Evolutionary conservation across 2,888 invertebrate genomes (phyloP), one percentile per base, ranked within the genome.

Genomic region (Nebria salina): DNA sequence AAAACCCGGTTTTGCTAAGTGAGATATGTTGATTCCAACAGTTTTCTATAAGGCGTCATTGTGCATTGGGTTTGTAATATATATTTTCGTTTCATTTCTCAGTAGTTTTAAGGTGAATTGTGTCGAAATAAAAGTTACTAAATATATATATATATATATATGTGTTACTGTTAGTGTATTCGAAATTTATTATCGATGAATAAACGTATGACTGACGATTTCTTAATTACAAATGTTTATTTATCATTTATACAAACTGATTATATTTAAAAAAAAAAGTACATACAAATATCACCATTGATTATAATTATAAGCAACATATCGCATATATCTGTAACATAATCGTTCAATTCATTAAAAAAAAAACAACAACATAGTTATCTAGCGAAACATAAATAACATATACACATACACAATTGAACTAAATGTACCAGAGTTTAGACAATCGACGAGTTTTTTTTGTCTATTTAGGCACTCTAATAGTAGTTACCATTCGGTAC

Each of bases 1-100:
- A 64, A 86, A 87, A 79, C 86, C 85, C 76, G 88, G 88, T 75
- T 89, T 87, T 85, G 87, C 88, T 78, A 89, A 89, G 84, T 88
- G 86, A 86, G 79, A 3, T 13, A 54, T 54, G 8, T 54, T 54
- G 7, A 11, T 11, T 8, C 54, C 4, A 34, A 34, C 34, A 1
- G 5, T 34, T 34, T 34, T 34, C 4, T 13, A 11, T 54, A 54
- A 54, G 54, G 3, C 54, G 7, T 13, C 8, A 54, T 54, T 54
- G 54, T 54, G 11, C 54, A 54, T 54, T 54, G 4, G 54, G 54
- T 54, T 54, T 54, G 54, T 54, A 54, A 54, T 54, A 54, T 54
- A 54, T 54, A 11, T 54, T 11, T 54, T 54, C 5, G 34, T 34
- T 34, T 34, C 34, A 34, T 34, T 34, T 34, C 34, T 34, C 34